Base-by-base conservation (phyloP, 53 echinoderm and acorn worm species). In the Hippasteria phrygiana region DNA sequence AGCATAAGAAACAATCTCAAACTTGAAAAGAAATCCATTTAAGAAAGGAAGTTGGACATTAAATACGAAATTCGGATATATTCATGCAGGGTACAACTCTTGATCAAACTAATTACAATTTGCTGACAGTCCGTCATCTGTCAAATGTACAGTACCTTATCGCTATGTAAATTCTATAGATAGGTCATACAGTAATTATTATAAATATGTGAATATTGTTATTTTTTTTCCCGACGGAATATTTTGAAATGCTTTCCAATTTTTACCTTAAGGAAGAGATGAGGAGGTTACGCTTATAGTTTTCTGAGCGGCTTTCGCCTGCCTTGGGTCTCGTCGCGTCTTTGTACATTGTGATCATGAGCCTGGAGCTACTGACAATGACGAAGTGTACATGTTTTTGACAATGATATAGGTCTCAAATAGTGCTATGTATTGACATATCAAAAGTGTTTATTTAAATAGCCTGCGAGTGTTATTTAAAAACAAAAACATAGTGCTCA, bases 191-290 rank as follows among this genome's bases (percentile, higher is more conserved):
- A 29, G 71, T 85, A 69, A 85, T 85, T 65, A 81, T 55, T 85
- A 85, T 85, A 85, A 85, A 85, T 85, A 85, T 85, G 85, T 85
- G 85, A 85, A 85, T 85, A 85, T 48, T 62, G 62, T 79, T 83
- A 83, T 83, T 83, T 83, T 75, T 48, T 85, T 71, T 71, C 81
- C 85, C 37, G 71, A 85, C 29, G 85, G 50, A 85, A 46, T 85
- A 85, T 85, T 85, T 85, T 85, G 70, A 85, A 51, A 85, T 85
- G 85, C 85, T 85, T 85, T 71, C 70, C 85, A 51, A 48, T 51
- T 85, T 85, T 85, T 75, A 75, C 75, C n/a, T n/a, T n/a, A 59
- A 50, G 22, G 14, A 65, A n/a, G 62, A 62, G 38, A 56, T 31
- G 65, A 62, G 37, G 40, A 41, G 62, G 34, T 34, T 55, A 35